phyloP scores from a whole-genome alignment of 1,140 invertebrate genomes.

The Mizuhopecten yessoensis region DNA sequence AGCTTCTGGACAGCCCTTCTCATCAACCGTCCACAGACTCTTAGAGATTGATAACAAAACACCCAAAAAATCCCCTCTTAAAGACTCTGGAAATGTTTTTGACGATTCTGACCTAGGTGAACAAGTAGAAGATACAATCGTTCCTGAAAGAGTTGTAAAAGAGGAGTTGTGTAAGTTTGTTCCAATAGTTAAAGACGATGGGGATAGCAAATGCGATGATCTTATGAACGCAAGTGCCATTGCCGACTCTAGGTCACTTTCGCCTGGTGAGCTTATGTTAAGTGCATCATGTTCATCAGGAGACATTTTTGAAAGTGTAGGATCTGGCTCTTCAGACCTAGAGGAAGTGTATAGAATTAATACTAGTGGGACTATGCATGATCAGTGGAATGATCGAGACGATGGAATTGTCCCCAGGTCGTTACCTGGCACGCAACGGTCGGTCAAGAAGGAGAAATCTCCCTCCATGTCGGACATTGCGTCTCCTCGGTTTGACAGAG shows the following conservation, averaged over 20 bases:
- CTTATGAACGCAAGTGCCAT: not conserved
- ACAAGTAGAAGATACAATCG: not conserved
- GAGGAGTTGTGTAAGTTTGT: not conserved
- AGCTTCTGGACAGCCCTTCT: not conserved
- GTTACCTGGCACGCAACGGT: not conserved
- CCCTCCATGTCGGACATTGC: slow-evolving; percentile 68
- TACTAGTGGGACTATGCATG: not conserved
- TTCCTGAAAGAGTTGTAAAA: not conserved
- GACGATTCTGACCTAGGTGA: slow-evolving; percentile 64
- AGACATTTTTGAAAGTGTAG: slow-evolving; percentile 25
- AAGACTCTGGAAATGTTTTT: slow-evolving; percentile 77
- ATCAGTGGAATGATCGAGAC: too few species aligned
- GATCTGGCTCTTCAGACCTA: slow-evolving; percentile 27
- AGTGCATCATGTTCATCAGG: not conserved
- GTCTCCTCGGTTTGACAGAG: slow-evolving; percentile 43
- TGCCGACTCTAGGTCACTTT: slow-evolving; percentile 58
- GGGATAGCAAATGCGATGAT: not conserved
- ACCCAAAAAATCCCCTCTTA: slow-evolving; percentile 63
- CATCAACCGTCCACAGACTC: slow-evolving; percentile 40
- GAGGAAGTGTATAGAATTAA: slow-evolving; percentile 9
- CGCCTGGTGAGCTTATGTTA: slow-evolving; percentile 64
- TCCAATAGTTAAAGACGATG: not conserved
- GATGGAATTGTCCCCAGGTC: not conserved
- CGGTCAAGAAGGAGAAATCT: slow-evolving; percentile 63
- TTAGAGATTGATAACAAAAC: slow-evolving; percentile 64